Base-by-base conservation (phyloP, 2,797 vertebrate species). In the Psittacula derbiana region DNA sequence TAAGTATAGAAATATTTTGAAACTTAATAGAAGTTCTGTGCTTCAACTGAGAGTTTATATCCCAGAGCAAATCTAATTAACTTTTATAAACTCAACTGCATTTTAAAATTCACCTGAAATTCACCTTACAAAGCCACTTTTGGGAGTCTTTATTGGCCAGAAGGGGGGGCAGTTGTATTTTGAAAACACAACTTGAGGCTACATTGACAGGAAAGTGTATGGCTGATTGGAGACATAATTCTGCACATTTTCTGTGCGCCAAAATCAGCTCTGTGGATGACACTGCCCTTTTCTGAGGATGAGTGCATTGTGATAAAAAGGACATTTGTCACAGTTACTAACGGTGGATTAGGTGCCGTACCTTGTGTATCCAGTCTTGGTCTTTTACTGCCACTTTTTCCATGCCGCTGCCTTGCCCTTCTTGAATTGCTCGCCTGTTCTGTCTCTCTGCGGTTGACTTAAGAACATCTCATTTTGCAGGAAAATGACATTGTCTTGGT, bases 161-260 rank as follows among this genome's bases (percentile, higher is more conserved):
- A 85, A 97, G 93, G 36, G 83, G 92, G 91, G 89, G 91, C 86
- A 87, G 75, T 83, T 93, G 88, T 71, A 89, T 96, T 89, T 95
- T 94, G 89, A 74, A 89, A 95, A 14, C 30, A 21, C 74, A 12
- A 11, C 61, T 89, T 50, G 57, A 74, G 27, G 55, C 16, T 44
- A 12, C 44, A 1, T 64, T 76, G 71, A 10, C 20, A 15, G 21
- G 8, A 3, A 16, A 62, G 28, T 27, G 71, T 47, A 28, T 21
- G 30, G 8, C 36, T 83, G 52, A 28, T 18, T 8, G n/a, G 40
- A 85, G 81, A 80, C 41, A 12, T 61, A 67, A 43, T 73, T 92
- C 78, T 49, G 46, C 53, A 33, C 25, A 4, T 53, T 72, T 82
- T 78, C 57, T 57, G 19, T 80, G 27, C 44, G 41, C 40, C 52